Percentiles rank a stretch among this genome's conserved stretches.
phyloP scores from a whole-genome alignment of 2,113 vertebrate species.

The Micronycteris hirsuta region DNA sequence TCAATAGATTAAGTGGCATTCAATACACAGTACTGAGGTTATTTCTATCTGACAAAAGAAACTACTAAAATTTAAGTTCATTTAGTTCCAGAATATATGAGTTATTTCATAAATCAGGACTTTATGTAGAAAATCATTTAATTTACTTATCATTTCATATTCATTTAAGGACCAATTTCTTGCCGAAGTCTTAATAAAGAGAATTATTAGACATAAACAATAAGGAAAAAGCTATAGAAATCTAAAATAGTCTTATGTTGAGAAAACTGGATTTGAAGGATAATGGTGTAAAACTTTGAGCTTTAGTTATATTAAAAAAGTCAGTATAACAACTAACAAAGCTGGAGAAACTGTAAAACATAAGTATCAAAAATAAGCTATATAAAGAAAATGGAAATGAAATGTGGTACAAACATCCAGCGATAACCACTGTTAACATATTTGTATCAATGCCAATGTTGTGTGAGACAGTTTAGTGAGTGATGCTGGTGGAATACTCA shows the following conservation, averaged over 20 bases:
- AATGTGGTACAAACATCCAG: background rate
- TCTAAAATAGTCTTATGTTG: background rate
- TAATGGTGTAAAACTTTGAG: background rate
- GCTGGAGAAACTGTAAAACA: background rate
- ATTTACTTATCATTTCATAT: background rate
- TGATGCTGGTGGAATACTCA: no score
- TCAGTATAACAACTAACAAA: background rate
- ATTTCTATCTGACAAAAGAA: background rate
- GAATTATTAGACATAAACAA: background rate
- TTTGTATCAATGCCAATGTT: background rate
- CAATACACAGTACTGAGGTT: background rate
- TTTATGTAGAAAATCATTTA: background rate
- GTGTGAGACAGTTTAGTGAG: background rate
- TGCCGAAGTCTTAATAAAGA: conserved; percentile 23
- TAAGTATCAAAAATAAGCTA: background rate
- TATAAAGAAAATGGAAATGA: background rate
- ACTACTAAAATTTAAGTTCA: background rate
- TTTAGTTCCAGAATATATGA: background rate
- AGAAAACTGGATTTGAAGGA: conserved; percentile 16
- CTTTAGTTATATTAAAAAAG: background rate
- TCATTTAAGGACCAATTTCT: background rate
- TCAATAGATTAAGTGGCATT: background rate
- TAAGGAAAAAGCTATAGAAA: background rate
- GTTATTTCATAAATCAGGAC: background rate
- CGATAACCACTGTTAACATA: background rate